Percentiles rank a stretch among this genome's conserved stretches.
These are phyloP conservation scores for Nomada ruficornis DNA, from an alignment of 2,888 invertebrate genomes.

Conservation along the genomic window DNA sequence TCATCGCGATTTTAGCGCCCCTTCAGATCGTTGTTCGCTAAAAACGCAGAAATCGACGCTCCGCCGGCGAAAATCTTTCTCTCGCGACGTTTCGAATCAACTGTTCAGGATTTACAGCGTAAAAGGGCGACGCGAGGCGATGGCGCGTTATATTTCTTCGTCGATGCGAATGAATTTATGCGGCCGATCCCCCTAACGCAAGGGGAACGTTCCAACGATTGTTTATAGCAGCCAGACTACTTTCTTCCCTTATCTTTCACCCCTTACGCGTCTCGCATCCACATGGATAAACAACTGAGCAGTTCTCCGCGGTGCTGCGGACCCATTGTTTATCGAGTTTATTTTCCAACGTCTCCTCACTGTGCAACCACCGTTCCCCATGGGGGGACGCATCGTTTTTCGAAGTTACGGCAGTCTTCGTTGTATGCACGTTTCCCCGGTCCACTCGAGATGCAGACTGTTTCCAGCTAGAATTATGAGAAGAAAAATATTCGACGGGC, in stretches of 20 bases:
- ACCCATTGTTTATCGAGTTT: conserved; percentile 72
- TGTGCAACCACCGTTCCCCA: conserved; percentile 34
- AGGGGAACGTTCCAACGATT: conserved; percentile 75
- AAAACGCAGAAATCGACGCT: conserved; percentile 1
- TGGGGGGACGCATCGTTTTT: conserved; percentile 36
- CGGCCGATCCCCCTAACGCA: conserved; percentile 21
- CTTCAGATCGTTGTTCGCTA: neutral
- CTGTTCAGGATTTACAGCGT: conserved; percentile 32
- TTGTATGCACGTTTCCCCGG: neutral
- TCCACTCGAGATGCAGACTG: neutral
- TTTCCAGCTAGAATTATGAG: conserved; percentile 6
- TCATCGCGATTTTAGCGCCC: neutral
- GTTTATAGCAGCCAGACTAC: conserved; percentile 70
- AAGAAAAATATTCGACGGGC: neutral
- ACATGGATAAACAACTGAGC: conserved; percentile 61
- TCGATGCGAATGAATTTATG: conserved; percentile 77
- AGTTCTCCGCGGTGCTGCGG: conserved; percentile 47
- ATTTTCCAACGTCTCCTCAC: conserved; percentile 63
- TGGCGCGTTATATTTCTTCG: conserved; percentile 68
- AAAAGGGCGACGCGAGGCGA: conserved; percentile 26
- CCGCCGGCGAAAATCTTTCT: conserved; percentile 20
- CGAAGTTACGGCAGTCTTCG: conserved; percentile 39
- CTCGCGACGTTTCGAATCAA: conserved; percentile 52
- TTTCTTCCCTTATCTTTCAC: conserved; percentile 40
- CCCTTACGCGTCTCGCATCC: conserved; percentile 8